Conservation (phyloP, 2,113 vertebrate genomes). For the Talpa occidentalis region DNA sequence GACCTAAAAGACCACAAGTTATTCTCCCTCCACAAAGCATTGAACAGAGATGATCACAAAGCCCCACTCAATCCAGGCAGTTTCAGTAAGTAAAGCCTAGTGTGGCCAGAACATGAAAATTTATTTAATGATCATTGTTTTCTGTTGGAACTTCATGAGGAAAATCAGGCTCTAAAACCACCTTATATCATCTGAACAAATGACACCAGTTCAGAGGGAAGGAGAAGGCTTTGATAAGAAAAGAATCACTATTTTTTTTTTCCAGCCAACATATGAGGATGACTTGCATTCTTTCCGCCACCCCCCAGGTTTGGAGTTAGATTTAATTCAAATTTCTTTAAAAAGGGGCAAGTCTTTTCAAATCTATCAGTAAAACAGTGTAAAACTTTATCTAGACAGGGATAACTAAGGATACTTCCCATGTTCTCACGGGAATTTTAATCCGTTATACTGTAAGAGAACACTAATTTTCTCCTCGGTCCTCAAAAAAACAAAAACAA, state of each 20-base stretch:
- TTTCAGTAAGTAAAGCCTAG: background rate
- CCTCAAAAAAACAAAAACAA: no score
- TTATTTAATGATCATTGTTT: background rate
- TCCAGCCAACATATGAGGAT: background rate
- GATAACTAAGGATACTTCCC: conserved; percentile 2
- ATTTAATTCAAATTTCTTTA: conserved; percentile 35
- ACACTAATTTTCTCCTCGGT: background rate
- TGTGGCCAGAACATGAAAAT: background rate
- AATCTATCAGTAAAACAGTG: conserved; percentile 7
- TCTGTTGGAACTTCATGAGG: background rate
- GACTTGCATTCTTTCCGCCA: no score
- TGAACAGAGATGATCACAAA: background rate
- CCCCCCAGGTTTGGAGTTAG: background rate
- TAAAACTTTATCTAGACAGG: background rate
- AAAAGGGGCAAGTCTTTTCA: conserved; percentile 10
- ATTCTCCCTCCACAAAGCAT: background rate
- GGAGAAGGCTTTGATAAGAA: conserved; percentile 38
- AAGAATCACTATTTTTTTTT: background rate
- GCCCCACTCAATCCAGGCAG: background rate
- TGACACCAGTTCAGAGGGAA: conserved; percentile 39
- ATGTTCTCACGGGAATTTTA: background rate
- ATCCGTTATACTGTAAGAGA: background rate
- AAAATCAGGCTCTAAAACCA: conserved; percentile 46
- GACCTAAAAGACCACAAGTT: background rate
- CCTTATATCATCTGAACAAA: background rate